Percentiles rank a stretch among this genome's conserved stretches.
phyloP scores from a whole-genome alignment of 2,797 vertebrate species.

The Myoxocephalus aenaeus region DNA sequence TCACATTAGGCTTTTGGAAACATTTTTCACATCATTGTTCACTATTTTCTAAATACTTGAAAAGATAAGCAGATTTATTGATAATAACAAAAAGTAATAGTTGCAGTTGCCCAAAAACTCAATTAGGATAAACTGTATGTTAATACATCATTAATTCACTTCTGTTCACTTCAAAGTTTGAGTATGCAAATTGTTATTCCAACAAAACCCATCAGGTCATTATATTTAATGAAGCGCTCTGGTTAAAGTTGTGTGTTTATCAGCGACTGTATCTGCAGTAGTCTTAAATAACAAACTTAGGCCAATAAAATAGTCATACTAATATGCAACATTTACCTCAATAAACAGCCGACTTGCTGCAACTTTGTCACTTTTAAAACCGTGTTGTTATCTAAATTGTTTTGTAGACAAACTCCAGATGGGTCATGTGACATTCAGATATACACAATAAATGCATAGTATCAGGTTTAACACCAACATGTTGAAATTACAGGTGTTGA shows the following conservation, averaged over 20 bases:
- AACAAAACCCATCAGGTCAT: neutral
- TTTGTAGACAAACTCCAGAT: neutral
- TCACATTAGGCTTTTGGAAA: neutral
- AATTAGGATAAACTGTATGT: neutral
- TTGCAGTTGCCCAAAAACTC: neutral
- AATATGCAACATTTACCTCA: neutral
- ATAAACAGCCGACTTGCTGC: neutral
- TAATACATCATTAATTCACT: neutral
- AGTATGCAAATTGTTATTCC: neutral
- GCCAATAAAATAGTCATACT: neutral
- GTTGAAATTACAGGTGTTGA: neutral
- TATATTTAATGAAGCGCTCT: neutral
- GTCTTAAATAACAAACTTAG: neutral
- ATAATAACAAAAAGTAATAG: neutral
- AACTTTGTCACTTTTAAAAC: neutral
- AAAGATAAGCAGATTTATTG: neutral
- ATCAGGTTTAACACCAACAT: neutral
- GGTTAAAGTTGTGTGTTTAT: neutral
- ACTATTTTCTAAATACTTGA: neutral
- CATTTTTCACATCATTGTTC: neutral
- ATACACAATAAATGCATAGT: neutral
- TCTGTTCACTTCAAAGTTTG: neutral
- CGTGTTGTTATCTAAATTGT: too few relatives aligned
- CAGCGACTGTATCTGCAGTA: neutral
- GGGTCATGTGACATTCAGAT: neutral